A percentile compares a stretch with the other conserved stretches of the same genome.
phyloP scores from a whole-genome alignment of 2,888 invertebrate genomes.

The Meiosimyza decipiens region DNA sequence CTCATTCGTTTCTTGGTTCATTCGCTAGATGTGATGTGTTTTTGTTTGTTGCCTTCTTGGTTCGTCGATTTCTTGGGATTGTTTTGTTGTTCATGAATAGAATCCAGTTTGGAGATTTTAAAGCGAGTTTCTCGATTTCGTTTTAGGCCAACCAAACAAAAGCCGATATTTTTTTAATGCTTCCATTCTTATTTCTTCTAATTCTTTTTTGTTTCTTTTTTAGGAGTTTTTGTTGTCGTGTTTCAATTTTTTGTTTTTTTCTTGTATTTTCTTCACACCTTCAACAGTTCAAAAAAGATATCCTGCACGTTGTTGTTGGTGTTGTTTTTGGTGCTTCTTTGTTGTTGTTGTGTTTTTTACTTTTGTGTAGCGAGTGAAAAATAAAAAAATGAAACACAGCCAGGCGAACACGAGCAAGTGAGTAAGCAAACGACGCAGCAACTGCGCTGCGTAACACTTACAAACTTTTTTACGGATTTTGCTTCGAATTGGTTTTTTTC shows the following conservation, averaged over 20 bases:
- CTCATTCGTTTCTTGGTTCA: slow-evolving; percentile 5
- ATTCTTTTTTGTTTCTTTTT: slow-evolving; percentile 19
- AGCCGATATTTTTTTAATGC: slow-evolving; percentile 9
- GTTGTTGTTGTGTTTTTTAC: slow-evolving; percentile 36
- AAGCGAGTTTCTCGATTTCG: slow-evolving; percentile 29
- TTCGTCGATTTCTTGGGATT: not conserved
- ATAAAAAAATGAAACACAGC: too few relatives aligned
- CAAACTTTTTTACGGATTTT: slow-evolving; percentile 29
- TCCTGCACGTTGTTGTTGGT: not conserved
- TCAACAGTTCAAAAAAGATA: slow-evolving; percentile 29
- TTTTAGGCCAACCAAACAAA: slow-evolving; percentile 18
- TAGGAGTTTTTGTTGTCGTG: not conserved
- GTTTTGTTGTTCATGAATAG: slow-evolving; percentile 23
- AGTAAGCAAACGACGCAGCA: too few relatives aligned
- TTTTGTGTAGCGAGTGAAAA: slow-evolving; percentile 18
- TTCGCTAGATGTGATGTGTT: not conserved
- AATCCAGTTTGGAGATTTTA: slow-evolving; percentile 27
- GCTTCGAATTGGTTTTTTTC: slow-evolving; percentile 12
- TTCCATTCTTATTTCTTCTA: slow-evolving; percentile 2
- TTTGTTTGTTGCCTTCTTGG: not conserved
- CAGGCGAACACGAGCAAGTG: too few relatives aligned
- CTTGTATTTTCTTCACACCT: slow-evolving; percentile 44
- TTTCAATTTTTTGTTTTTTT: slow-evolving; percentile 18
- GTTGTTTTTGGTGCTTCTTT: slow-evolving; percentile 25
- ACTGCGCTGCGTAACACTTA: slow-evolving; percentile 26